Percentiles rank a stretch among this genome's conserved stretches.
Evolutionary conservation across 2,113 vertebrate species (phyloP).

Genomic region (Porphyrio hochstetteri): DNA sequence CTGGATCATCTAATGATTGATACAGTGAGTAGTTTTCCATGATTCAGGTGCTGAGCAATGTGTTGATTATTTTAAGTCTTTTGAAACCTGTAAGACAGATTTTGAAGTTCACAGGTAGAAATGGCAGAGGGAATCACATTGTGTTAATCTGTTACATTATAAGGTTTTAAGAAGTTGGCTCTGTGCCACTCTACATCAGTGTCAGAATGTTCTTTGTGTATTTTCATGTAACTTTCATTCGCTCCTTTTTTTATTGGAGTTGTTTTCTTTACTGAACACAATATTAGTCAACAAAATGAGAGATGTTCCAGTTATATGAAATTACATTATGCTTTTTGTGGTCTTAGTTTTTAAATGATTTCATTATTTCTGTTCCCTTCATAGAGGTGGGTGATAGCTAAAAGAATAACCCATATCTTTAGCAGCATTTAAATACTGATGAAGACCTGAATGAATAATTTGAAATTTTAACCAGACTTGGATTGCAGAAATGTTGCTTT

Average conservation of each 20-base stretch:
- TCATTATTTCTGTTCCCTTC: not conserved
- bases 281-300: not conserved
- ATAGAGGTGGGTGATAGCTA: not conserved
- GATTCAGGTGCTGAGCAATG: slow-evolving; percentile 1
- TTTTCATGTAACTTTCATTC: not conserved
- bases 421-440: not conserved
- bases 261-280: not conserved
- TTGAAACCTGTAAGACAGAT: not conserved
- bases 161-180: not conserved
- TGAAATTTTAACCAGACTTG: not conserved
- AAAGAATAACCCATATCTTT: not conserved
- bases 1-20: not conserved
- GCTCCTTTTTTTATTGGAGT: not conserved
- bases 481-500: not conserved
- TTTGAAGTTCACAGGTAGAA: not conserved
- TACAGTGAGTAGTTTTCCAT: not conserved
- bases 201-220: not conserved
- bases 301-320: not conserved
- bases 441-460: not conserved
- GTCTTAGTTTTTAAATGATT: not conserved
- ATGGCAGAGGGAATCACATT: not conserved
- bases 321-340: not conserved
- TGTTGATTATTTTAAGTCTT: not conserved
- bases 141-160: not conserved
- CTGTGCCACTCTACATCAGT: not conserved